phyloP scores from a whole-genome alignment of 2,113 vertebrate genomes.

The Crotalus horridus region DNA sequence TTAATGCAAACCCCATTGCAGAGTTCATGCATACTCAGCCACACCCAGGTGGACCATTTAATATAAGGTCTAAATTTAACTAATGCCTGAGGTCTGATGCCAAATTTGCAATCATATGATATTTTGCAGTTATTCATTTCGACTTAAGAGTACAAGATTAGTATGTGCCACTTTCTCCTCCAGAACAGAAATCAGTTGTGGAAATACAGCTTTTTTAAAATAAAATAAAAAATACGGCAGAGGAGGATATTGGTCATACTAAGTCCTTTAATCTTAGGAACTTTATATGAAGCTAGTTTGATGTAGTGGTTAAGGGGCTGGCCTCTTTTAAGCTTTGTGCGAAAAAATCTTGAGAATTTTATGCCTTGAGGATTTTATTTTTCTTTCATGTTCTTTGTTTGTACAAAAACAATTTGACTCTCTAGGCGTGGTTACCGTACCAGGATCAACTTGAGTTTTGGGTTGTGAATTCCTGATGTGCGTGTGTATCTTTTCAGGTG shows the following conservation, averaged over 20 bases:
- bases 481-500: conserved; percentile 25
- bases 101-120: no score
- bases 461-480: conserved; percentile 29
- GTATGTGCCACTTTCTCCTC: neutral
- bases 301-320: no score
- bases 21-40: no score
- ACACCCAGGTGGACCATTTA: no score
- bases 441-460: neutral
- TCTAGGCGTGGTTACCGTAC: neutral
- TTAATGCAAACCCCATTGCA: no score
- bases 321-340: no score
- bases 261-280: neutral
- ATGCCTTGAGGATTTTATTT: neutral
- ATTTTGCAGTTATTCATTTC: no score
- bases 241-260: neutral
- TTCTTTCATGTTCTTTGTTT: neutral
- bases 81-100: no score
- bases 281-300: neutral
- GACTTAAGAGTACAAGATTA: no score
- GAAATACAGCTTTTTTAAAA: neutral
- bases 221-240: neutral
- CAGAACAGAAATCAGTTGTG: neutral
- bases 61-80: no score
- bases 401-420: neutral
- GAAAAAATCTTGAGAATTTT: no score